Percentiles rank a stretch among this genome's conserved stretches.
Conservation (phyloP, 2,888 invertebrate genomes). For the Leptogaster cylindrica region DNA sequence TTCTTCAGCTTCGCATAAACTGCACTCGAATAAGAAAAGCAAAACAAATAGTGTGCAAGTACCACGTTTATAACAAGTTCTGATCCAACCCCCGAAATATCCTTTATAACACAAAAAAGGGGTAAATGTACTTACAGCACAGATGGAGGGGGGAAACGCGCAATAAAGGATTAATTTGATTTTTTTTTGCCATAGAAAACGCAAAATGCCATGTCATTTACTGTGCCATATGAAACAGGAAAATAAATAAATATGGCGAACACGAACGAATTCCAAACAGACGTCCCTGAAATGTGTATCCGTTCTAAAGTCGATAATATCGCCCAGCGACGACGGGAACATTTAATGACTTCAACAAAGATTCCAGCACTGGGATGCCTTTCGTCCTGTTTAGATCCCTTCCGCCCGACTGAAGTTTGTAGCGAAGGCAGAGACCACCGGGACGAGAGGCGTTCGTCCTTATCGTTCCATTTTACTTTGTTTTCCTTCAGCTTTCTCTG, state of each 20-base stretch:
- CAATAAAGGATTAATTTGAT: too few relatives aligned
- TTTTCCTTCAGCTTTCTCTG: constrained; percentile 4
- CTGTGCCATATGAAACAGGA: constrained; percentile 14
- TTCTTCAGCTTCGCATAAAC: too few relatives aligned
- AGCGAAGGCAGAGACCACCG: too few relatives aligned
- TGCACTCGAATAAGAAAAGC: too few relatives aligned
- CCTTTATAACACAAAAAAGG: too few relatives aligned
- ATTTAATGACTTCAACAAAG: constrained; percentile 22
- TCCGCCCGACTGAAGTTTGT: not conserved
- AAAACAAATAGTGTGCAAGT: too few relatives aligned
- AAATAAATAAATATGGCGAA: constrained; percentile 12
- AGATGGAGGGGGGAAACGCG: too few relatives aligned
- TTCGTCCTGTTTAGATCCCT: not conserved
- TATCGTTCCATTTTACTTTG: not conserved
- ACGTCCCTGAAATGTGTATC: constrained; percentile 10
- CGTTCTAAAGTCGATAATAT: constrained; percentile 21
- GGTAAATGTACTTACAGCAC: too few relatives aligned
- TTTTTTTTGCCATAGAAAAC: too few relatives aligned
- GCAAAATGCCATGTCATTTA: too few relatives aligned
- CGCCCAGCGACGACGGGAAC: constrained; percentile 20
- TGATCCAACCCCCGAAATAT: too few relatives aligned
- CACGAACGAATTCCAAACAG: constrained; percentile 17
- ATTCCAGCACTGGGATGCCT: not conserved
- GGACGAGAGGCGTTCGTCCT: constrained; percentile 3
- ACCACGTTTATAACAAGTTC: too few relatives aligned